Conservation (phyloP, 2,113 vertebrate species). For the Pelobates fuscus region DNA sequence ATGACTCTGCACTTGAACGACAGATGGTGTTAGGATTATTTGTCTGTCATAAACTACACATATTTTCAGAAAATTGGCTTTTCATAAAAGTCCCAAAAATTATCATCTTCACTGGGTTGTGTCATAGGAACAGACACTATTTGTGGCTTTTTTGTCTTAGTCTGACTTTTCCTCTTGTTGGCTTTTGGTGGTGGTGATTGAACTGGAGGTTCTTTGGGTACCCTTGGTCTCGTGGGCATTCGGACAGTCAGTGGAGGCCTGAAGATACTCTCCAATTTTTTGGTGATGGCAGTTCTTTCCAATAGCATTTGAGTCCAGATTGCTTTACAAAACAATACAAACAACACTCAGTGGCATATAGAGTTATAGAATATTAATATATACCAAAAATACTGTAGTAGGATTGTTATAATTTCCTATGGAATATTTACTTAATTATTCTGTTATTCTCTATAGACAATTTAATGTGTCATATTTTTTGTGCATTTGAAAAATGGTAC, state of each 20-base stretch:
- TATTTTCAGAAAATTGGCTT: background rate
- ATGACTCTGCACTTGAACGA: too few species aligned
- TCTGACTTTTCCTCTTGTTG: background rate
- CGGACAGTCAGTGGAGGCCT: background rate
- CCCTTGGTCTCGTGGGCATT: background rate
- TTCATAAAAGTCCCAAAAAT: slow-evolving; percentile 40
- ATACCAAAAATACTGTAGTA: too few species aligned
- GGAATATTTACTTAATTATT: too few species aligned
- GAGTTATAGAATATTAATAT: too few species aligned
- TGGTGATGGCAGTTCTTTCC: background rate
- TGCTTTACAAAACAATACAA: slow-evolving; percentile 32
- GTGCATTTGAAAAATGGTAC: too few species aligned
- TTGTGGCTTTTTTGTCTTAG: background rate
- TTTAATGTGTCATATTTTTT: too few species aligned
- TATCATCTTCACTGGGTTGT: background rate
- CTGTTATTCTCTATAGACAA: too few species aligned
- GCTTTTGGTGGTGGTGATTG: background rate
- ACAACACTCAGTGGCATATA: background rate
- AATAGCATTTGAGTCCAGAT: slow-evolving; percentile 31
- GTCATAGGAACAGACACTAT: background rate
- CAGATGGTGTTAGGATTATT: too few species aligned
- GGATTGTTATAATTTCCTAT: too few species aligned
- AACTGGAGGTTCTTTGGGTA: background rate
- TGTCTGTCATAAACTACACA: background rate
- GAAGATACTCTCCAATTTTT: slow-evolving; percentile 4